Conservation (phyloP, 2,797 vertebrate genomes). For the Lindbergichthys nudifrons region DNA sequence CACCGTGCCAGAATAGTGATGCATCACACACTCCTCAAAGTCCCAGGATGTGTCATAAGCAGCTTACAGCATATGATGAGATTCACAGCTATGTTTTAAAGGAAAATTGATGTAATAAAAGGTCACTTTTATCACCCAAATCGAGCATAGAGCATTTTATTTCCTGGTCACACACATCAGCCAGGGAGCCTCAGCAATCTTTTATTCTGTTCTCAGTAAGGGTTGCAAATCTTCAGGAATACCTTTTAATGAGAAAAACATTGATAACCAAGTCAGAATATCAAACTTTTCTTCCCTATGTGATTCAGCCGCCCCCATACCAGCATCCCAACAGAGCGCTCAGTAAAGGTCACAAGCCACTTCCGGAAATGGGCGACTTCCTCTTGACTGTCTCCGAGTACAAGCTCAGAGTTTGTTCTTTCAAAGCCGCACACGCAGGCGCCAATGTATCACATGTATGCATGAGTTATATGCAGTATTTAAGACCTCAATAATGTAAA, state of each 20-base stretch:
- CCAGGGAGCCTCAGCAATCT: background rate
- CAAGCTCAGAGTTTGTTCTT: constrained; percentile 52
- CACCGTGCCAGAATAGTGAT: constrained; percentile 38
- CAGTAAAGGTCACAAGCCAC: constrained; percentile 84
- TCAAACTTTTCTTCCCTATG: background rate
- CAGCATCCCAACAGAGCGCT: constrained; percentile 64
- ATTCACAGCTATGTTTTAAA: background rate
- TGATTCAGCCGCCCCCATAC: constrained; percentile 46
- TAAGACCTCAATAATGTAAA: background rate
- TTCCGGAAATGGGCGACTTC: constrained; percentile 85
- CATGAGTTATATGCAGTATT: background rate
- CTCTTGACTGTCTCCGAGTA: constrained; percentile 69
- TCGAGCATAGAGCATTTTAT: background rate
- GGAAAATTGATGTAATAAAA: background rate
- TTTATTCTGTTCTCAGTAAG: background rate
- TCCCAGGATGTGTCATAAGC: constrained; percentile 19
- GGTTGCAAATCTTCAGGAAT: background rate
- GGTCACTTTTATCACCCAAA: background rate
- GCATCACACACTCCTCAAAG: constrained; percentile 36
- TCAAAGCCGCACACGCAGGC: constrained; percentile 1
- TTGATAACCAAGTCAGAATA: background rate
- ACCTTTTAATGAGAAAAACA: background rate
- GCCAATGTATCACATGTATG: constrained; percentile 13
- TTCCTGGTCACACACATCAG: background rate
- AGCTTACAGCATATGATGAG: background rate